Conservation (phyloP, 2,113 vertebrate genomes). For the Tragelaphus scriptus region DNA sequence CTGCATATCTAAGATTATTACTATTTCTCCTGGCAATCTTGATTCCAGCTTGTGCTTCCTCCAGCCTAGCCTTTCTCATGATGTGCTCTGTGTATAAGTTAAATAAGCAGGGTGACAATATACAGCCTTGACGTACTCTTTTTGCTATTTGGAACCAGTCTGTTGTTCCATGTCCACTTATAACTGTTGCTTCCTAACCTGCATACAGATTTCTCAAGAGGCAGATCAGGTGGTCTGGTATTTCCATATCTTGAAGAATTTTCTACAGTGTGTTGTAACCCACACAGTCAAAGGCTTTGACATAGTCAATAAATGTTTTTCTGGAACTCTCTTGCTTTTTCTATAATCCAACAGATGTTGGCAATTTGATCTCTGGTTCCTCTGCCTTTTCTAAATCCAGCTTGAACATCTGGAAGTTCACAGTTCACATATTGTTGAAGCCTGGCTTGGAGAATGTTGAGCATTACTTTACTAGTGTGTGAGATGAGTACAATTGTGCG, state of each 20-base stretch:
- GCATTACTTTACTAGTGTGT: not conserved
- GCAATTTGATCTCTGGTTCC: not conserved
- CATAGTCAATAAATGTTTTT: not conserved
- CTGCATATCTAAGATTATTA: not conserved
- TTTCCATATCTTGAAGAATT: not conserved
- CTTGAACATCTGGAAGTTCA: not conserved
- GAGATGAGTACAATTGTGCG: fast-evolving
- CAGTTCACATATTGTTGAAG: not conserved
- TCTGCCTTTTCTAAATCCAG: not conserved
- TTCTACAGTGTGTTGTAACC: not conserved
- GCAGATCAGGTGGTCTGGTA: not conserved
- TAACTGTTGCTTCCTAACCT: not conserved
- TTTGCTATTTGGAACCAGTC: not conserved
- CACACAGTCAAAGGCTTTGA: not conserved
- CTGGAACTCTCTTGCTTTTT: not conserved
- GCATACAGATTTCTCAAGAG: not conserved
- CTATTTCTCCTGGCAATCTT: not conserved
- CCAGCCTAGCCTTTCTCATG: not conserved
- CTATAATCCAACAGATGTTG: not conserved
- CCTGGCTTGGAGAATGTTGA: not conserved
- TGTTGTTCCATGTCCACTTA: not conserved
- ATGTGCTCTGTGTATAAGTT: not conserved
- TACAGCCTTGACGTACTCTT: not conserved
- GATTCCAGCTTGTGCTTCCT: not conserved
- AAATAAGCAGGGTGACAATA: not conserved